These are phyloP conservation scores for Siniperca undulata DNA, from an alignment of 2,797 vertebrate genomes.

Conservation along the genomic window DNA sequence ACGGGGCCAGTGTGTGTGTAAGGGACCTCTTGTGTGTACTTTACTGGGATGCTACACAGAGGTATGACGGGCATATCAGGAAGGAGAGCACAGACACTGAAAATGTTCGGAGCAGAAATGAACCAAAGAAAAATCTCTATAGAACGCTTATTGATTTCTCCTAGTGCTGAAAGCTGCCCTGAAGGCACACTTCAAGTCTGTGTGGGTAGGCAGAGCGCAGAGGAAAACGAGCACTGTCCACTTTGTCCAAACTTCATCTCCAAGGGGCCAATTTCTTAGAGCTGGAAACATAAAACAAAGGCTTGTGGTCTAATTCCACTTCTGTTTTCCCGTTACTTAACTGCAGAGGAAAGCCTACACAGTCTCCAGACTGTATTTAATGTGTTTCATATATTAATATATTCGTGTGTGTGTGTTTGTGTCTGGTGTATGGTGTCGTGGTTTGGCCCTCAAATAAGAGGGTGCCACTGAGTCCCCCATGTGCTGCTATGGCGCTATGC, in stretches of 20 bases:
- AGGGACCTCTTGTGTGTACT: constrained; percentile 59
- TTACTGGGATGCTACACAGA: constrained; percentile 68
- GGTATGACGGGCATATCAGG: constrained; percentile 40
- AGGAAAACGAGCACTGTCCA: constrained; percentile 65
- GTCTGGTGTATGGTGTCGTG: constrained; percentile 58
- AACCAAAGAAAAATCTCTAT: constrained; percentile 65
- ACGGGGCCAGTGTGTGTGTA: constrained; percentile 40
- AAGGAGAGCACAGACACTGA: constrained; percentile 43
- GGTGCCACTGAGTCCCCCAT: constrained; percentile 1
- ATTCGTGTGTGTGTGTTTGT: constrained; percentile 60
- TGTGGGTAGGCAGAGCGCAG: constrained; percentile 68
- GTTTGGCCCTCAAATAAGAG: constrained; percentile 34
- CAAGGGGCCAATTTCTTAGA: constrained; percentile 32
- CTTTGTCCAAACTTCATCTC: constrained; percentile 59
- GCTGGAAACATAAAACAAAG: constrained; percentile 68
- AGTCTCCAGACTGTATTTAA: constrained; percentile 60
- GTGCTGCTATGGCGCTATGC: constrained; percentile 82
- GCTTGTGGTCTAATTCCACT: constrained; percentile 60
- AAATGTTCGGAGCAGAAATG: constrained; percentile 50
- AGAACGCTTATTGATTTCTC: constrained; percentile 65
- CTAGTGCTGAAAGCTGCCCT: constrained; percentile 64
- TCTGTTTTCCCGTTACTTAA: constrained; percentile 18
- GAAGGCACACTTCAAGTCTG: constrained; percentile 82
- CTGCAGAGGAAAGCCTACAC: constrained; percentile 42
- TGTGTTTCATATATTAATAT: constrained; percentile 57